Base-by-base conservation (phyloP, 2,113 vertebrate genomes). In the Microtus richardsoni region DNA sequence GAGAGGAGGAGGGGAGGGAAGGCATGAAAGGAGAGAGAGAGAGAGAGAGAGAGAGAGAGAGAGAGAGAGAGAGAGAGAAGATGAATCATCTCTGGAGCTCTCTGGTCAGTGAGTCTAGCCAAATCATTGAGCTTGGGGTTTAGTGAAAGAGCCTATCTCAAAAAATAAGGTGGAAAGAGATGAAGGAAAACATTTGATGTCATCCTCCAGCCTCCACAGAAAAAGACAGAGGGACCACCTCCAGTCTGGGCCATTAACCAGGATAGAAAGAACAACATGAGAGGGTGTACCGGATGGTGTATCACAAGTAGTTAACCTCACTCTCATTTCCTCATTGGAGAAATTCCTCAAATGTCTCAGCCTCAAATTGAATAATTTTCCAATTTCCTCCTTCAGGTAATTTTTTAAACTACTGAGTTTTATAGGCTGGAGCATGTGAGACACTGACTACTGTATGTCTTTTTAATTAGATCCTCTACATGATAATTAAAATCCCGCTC, bases 361-460 rank as follows among this genome's bases (percentile, higher is more conserved):
- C 64, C 44, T 97, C 74, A 91, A 64, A 91, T 8, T 95, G 47
- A 80, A 22, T 91, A 95, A 97, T 97, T 96, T 97, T 97, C 95
- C 94, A 92, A 97, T 96, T 96, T 96, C 94, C 94, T 95, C 94
- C 85, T 91, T 90, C 96, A 95, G 89, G 77, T 97, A 96, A 98
- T 96, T 97, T 94, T 97, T 93, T 96, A 83, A 94, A 94, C 66
- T 41, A 47, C 91, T 91, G 77, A 90, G 92, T 97, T 97, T 97
- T 97, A 94, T 96, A 96, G 97, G 91, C n/a, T 93, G 28, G 60
- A 39, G 73, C 91, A 44, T 89, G 90, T 36, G 52, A 97, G 87
- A 66, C 64, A 88, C 66, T 4, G 70, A 93, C 75, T 94, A 92
- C 91, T 97, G 89, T 90, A 73, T 64, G 58, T 95, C 96, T 98